A percentile compares a stretch with the other conserved stretches of the same genome.
Conservation (phyloP, 2,113 vertebrate species). For the Gnathonemus echidnorhynchus region DNA sequence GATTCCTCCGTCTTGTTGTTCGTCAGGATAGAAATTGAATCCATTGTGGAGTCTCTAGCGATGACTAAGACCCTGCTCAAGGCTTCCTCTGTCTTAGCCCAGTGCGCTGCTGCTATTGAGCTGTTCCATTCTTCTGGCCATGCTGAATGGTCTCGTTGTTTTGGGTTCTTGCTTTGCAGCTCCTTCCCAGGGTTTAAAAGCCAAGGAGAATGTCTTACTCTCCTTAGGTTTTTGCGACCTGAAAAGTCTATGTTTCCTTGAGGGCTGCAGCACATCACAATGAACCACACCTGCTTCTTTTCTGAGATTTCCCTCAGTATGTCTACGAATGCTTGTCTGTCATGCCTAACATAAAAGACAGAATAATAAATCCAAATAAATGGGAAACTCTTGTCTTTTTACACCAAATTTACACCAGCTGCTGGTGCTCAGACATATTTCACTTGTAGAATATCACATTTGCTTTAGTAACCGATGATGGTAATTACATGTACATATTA, state of each 20-base stretch:
- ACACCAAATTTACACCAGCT: background rate
- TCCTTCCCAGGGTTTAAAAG: slow-evolving; percentile 1
- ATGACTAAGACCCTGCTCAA: slow-evolving; percentile 11
- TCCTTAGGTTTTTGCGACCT: background rate
- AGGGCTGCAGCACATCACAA: background rate
- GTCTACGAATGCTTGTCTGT: background rate
- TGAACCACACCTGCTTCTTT: background rate
- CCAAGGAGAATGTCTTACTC: background rate
- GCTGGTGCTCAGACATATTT: background rate
- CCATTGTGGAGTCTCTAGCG: background rate
- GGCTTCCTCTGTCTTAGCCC: slow-evolving; percentile 13
- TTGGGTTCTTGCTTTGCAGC: background rate
- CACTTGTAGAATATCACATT: background rate
- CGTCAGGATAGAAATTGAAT: slow-evolving; percentile 14
- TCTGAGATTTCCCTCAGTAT: background rate
- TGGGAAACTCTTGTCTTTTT: background rate
- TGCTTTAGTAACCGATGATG: background rate
- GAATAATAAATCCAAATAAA: background rate
- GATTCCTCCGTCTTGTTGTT: slow-evolving; percentile 20
- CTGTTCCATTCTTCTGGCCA: background rate
- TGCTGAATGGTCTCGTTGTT: slow-evolving; percentile 14
- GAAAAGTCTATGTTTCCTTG: background rate
- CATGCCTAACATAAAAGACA: background rate
- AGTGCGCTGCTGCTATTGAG: slow-evolving; percentile 1
- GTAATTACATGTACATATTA: background rate